A percentile compares a stretch with the other conserved stretches of the same genome.
phyloP scores from a whole-genome alignment of 2,797 vertebrate species.

The Melanotaenia maccullochi region DNA sequence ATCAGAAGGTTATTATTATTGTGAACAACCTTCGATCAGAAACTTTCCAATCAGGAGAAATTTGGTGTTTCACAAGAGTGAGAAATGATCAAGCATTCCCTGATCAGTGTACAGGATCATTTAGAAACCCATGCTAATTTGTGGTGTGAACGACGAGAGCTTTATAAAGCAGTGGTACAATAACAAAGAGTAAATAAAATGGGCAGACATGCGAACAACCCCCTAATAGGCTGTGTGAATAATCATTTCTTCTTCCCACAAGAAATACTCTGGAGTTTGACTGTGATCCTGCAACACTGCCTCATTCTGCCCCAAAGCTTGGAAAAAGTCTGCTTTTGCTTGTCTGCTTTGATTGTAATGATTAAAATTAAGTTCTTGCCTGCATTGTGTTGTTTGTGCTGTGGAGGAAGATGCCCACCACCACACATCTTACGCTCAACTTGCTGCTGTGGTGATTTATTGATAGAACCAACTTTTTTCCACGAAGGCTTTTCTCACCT shows the following conservation, averaged over 20 bases:
- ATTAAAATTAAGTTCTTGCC: slow-evolving; percentile 79
- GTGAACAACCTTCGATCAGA: slow-evolving; percentile 14
- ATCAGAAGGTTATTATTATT: slow-evolving; percentile 32
- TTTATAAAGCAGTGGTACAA: slow-evolving; percentile 31
- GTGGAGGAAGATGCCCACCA: slow-evolving; percentile 49
- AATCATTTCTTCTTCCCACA: slow-evolving; percentile 73
- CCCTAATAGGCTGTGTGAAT: slow-evolving; percentile 79
- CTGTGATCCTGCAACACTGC: slow-evolving; percentile 68
- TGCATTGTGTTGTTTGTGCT: slow-evolving; percentile 66
- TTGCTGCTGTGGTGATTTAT: slow-evolving; percentile 44
- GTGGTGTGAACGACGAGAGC: slow-evolving; percentile 33
- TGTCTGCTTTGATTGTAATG: slow-evolving; percentile 82
- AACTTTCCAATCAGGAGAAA: slow-evolving; percentile 4
- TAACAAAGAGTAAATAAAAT: slow-evolving; percentile 55
- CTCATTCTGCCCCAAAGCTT: slow-evolving; percentile 65
- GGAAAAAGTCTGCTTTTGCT: slow-evolving; percentile 67
- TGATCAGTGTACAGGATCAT: slow-evolving; percentile 25
- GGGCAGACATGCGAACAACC: slow-evolving; percentile 61
- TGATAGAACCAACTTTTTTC: slow-evolving; percentile 68
- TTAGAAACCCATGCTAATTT: slow-evolving; percentile 46
- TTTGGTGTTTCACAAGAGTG: slow-evolving; percentile 9
- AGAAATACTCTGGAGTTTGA: slow-evolving; percentile 55
- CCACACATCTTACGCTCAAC: slow-evolving; percentile 29
- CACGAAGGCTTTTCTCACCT: slow-evolving; percentile 28
- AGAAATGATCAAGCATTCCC: slow-evolving; percentile 12